Conservation (phyloP, 2,888 invertebrate species). For the Vesta saturnalis region DNA sequence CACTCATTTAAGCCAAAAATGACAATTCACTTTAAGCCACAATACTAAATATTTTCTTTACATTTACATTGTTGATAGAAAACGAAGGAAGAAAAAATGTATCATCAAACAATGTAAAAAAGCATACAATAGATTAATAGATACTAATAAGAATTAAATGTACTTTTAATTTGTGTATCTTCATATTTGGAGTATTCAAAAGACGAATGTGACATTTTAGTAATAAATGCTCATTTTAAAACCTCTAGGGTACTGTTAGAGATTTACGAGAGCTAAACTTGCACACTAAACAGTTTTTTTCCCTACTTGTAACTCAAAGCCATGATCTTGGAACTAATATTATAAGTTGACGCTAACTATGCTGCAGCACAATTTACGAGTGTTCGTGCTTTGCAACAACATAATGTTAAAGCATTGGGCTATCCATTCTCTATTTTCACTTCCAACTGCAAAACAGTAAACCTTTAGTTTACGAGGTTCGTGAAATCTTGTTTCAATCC, state of each 20-base stretch:
- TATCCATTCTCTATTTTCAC: constrained; percentile 17
- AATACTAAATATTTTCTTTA: too few species aligned
- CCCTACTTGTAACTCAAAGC: constrained; percentile 26
- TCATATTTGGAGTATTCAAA: background rate
- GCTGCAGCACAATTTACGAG: constrained; percentile 30
- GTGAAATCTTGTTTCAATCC: constrained; percentile 11
- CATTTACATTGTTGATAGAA: too few species aligned
- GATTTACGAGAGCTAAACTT: constrained; percentile 32
- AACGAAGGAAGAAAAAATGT: too few species aligned
- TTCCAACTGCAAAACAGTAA: constrained; percentile 11
- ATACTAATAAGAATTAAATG: too few species aligned
- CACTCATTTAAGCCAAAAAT: too few species aligned
- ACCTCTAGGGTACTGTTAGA: constrained; percentile 30
- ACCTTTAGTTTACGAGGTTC: constrained; percentile 8
- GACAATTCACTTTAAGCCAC: too few species aligned
- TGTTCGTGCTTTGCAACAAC: constrained; percentile 30
- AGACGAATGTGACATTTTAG: constrained; percentile 23
- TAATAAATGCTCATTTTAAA: constrained; percentile 35
- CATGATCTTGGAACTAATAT: constrained; percentile 38
- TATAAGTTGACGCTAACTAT: constrained; percentile 37
- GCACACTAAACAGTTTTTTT: constrained; percentile 38
- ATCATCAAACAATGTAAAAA: too few species aligned
- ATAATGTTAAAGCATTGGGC: constrained; percentile 16
- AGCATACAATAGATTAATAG: too few species aligned
- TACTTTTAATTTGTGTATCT: too few species aligned